Conservation (phyloP, 2,888 invertebrate genomes). For the Osedax frankpressi region DNA sequence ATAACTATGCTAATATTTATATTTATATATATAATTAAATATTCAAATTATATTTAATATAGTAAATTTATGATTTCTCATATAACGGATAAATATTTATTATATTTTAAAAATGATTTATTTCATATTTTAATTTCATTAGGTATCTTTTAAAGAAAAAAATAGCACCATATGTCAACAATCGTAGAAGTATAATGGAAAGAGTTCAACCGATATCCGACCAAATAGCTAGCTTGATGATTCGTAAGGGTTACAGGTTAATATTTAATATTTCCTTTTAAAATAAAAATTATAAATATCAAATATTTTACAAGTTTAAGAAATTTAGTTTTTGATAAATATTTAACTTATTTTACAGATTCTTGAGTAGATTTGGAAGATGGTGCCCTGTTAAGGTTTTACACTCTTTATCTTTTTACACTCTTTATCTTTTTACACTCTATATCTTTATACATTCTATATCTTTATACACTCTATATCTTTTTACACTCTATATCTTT, state of each 20-base stretch:
- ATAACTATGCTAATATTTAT: too few relatives aligned
- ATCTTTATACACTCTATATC: too few relatives aligned
- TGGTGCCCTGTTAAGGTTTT: slow-evolving; percentile 46
- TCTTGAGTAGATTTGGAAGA: slow-evolving; percentile 41
- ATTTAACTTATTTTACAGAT: background rate
- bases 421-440: too few relatives aligned
- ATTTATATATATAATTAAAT: too few relatives aligned
- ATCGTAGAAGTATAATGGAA: slow-evolving; percentile 39
- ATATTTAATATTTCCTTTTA: too few relatives aligned
- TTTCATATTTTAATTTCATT: background rate
- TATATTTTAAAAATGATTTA: background rate
- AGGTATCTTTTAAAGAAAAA: slow-evolving; percentile 26
- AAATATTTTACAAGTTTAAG: background rate
- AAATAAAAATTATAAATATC: background rate
- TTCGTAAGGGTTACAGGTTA: slow-evolving; percentile 38
- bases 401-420: too few relatives aligned
- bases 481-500: too few relatives aligned
- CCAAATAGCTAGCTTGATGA: slow-evolving; percentile 37
- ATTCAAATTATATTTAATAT: too few relatives aligned
- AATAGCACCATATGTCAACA: slow-evolving; percentile 3
- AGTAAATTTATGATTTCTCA: background rate
- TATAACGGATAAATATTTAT: background rate
- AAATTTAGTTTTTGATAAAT: background rate
- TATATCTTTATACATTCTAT: too few relatives aligned
- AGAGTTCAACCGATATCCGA: slow-evolving; percentile 42